phyloP scores from a whole-genome alignment of 2,888 invertebrate species.

The Clivina fossor region DNA sequence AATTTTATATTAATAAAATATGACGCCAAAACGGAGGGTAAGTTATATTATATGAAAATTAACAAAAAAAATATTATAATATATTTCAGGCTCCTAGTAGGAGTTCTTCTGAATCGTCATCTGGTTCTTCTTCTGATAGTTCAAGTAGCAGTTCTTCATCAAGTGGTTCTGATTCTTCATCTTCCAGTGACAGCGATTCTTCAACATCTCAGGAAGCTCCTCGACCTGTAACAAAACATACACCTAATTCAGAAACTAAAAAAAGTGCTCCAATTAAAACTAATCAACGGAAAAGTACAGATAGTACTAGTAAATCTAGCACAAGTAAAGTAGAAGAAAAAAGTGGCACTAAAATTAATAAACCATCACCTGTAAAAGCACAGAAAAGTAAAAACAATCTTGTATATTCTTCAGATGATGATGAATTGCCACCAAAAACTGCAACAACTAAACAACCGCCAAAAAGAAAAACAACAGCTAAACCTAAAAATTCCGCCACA shows the following conservation, averaged over 20 bases:
- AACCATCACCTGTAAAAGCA: conserved; percentile 38
- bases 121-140: conserved; percentile 68
- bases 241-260: conserved; percentile 47
- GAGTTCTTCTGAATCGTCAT: conserved; percentile 63
- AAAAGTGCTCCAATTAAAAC: conserved; percentile 47
- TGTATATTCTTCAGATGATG: conserved; percentile 65
- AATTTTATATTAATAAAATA: background rate
- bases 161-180: conserved; percentile 69
- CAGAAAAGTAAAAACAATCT: conserved; percentile 53
- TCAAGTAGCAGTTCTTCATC: conserved; percentile 69
- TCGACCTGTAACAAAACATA: conserved; percentile 43
- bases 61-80: background rate
- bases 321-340: conserved; percentile 23
- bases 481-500: conserved; percentile 65
- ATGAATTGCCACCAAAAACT: conserved; percentile 49
- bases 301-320: conserved; percentile 27
- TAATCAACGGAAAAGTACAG: conserved; percentile 48
- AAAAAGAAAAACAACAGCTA: conserved; percentile 59
- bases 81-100: conserved; percentile 54
- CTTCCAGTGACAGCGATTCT: conserved; percentile 72
- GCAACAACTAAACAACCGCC: conserved; percentile 48
- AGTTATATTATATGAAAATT: conserved; percentile 1
- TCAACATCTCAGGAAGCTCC: conserved; percentile 58
- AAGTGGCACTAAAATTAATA: conserved; percentile 31
- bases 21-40: conserved; percentile 23